Base-by-base conservation (phyloP, 2,888 invertebrate species). In the Hirtodrosophila cameraria region DNA sequence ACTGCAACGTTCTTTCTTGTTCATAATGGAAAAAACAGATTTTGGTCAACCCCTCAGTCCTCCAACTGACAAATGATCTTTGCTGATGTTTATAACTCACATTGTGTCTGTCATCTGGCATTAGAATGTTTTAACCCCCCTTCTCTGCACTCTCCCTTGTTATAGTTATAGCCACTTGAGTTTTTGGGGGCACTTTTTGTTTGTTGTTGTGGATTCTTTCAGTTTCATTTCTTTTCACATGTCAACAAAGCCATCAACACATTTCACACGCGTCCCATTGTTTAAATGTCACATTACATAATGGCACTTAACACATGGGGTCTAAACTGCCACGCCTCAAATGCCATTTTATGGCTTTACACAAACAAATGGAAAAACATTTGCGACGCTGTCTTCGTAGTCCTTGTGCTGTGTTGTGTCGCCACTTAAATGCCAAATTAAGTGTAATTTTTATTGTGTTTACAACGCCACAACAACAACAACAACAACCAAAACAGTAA, bases 381-480 rank as follows among this genome's bases (percentile, higher is more conserved):
- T 79, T 48, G 42, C 45, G 48, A 27, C 33, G 46, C 35, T 33
- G 50, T 38, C 49, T 36, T 49, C 39, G 31, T 45, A 58, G 42
- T 35, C 49, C 16, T 13, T 36, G 27, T 30, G 45, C 43, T 62
- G 60, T 59, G n/a, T n/a, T n/a, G n/a, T 39, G 79, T 71, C 75
- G 77, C 84, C 85, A 84, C 80, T 81, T 84, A 85, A 81, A 85
- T 79, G 70, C 79, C 74, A 82, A 81, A 85, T 81, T 81, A 81
- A 82, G 86, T 85, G 79, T 81, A 82, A 81, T 81, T 81, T 81
- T 85, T 85, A 85, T 85, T 81, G 75, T 77, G 71, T 81, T 80
- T 73, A 77, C 69, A 77, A 64, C 63, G 63, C 71, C 62, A 45
- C 57, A 60, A 41, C 33, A 55, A 16, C 55, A 43, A 36, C 42